Base-by-base conservation (phyloP, 2,797 vertebrate genomes). In the Parotocinclus haroldoi region DNA sequence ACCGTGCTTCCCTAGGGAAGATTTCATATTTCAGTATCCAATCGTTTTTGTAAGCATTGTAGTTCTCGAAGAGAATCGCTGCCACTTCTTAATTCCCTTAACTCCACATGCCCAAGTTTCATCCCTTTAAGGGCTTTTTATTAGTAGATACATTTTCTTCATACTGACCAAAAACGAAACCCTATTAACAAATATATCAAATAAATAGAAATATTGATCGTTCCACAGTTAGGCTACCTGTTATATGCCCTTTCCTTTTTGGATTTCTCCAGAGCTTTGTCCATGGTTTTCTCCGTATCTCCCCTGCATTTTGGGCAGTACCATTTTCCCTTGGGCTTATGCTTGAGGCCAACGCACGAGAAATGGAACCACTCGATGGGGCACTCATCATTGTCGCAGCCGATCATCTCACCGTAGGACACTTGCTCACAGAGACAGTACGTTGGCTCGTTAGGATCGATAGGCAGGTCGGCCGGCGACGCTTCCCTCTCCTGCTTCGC, bases 361-460 rank as follows among this genome's bases (percentile, higher is more conserved):
- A 99, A 99, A 80, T 99, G 96, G 86, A 98, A 98, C 96, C 96
- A 98, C 79, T 99, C 96, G 0, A 98, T 97, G 65, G 95, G 93
- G 77, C 96, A 98, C 79, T 96, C 95, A 0, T 96, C 95, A 0
- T 99, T 98, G 79, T 98, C 96, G 0, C 95, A 98, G 78, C 96
- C 95, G 1, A 98, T 98, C 96, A 99, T 98, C 86, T 99, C 96
- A 18, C 96, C 96, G 45, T 96, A 98, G 55, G 96, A 98, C 78
- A 99, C 96, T 72, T 98, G 96, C 82, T 94, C 94, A 77, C 96
- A 99, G 78, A 99, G 88, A 82, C 96, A 99, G 84, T 98, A 99
- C 0, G 96, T 99, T 0, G 95, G 95, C 85, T 99, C 96, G 0
- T 98, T 96, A 6, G 95, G 96, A 80, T 98, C 96, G n/a, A 98